Conservation (phyloP, 1,140 invertebrate genomes). For the Trichonephila clavata region DNA sequence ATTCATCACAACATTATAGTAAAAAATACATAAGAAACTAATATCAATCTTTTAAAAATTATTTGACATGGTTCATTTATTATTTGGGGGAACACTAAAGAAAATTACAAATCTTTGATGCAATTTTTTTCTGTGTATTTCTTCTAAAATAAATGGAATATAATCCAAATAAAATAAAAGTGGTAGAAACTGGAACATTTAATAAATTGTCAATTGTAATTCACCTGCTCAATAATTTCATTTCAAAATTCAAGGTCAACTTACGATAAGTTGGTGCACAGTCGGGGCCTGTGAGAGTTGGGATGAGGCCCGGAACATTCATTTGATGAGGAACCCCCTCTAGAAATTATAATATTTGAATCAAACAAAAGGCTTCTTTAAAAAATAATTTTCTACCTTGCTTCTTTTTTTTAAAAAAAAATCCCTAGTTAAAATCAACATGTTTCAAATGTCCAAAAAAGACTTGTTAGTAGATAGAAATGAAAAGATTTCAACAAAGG, state of each 20-base stretch:
- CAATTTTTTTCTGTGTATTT: too few species aligned
- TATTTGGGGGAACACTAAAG: too few species aligned
- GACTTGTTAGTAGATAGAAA: conserved; percentile 19
- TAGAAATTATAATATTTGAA: conserved; percentile 49
- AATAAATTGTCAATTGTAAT: not conserved
- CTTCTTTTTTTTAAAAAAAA: not conserved
- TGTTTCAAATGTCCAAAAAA: conserved; percentile 1
- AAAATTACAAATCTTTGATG: too few species aligned
- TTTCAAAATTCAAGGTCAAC: conserved; percentile 50
- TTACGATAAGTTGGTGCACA: conserved; percentile 30
- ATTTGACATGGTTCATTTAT: too few species aligned
- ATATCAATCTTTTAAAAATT: too few species aligned
- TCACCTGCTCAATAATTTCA: not conserved
- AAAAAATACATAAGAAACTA: too few species aligned
- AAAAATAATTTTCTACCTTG: not conserved
- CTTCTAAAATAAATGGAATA: too few species aligned
- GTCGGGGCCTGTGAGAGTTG: conserved; percentile 4
- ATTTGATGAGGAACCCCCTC: conserved; percentile 48
- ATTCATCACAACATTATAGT: too few species aligned
- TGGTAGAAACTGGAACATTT: not conserved
- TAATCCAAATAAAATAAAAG: not conserved
- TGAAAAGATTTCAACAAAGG: not conserved
- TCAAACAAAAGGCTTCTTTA: conserved; percentile 40
- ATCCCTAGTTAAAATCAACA: not conserved
- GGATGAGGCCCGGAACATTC: conserved; percentile 28